These are phyloP conservation scores for Noctua pronuba DNA, from an alignment of 2,888 invertebrate genomes.

Conservation along the genomic window DNA sequence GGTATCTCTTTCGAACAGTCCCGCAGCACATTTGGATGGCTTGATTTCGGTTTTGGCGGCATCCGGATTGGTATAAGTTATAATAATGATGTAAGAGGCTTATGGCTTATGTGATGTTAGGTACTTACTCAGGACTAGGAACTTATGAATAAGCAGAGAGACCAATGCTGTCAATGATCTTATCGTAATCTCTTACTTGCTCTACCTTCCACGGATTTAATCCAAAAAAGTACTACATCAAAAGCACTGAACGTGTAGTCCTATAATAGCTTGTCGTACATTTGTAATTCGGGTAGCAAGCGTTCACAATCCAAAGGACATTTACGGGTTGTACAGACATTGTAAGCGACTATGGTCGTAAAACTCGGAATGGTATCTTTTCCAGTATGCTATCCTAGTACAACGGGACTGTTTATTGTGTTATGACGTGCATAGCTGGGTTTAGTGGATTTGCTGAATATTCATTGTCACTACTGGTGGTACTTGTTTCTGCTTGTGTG, in stretches of 20 bases:
- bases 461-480: conserved; percentile 41
- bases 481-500: conserved; percentile 13
- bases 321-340: conserved; percentile 28
- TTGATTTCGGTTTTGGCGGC: too few species aligned
- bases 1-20: too few species aligned
- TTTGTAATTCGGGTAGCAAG: conserved; percentile 15
- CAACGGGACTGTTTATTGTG: conserved; percentile 44
- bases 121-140: neutral
- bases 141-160: neutral
- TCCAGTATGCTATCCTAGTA: conserved; percentile 49
- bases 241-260: neutral
- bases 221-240: neutral
- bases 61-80: neutral
- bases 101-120: neutral
- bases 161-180: neutral
- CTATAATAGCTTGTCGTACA: conserved; percentile 14
- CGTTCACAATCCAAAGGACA: conserved; percentile 22
- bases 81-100: neutral
- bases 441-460: conserved; percentile 45
- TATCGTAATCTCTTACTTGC: too few species aligned
- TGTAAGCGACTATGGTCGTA: conserved; percentile 35
- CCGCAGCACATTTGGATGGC: too few species aligned
- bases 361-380: conserved; percentile 48
- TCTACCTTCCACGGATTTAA: too few species aligned
- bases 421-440: conserved; percentile 18